A percentile compares a stretch with the other conserved stretches of the same genome.
Evolutionary conservation across 37 sponge, comb jelly and placozoan species (phyloP).

Genomic region (Eunapius fragilis): DNA sequence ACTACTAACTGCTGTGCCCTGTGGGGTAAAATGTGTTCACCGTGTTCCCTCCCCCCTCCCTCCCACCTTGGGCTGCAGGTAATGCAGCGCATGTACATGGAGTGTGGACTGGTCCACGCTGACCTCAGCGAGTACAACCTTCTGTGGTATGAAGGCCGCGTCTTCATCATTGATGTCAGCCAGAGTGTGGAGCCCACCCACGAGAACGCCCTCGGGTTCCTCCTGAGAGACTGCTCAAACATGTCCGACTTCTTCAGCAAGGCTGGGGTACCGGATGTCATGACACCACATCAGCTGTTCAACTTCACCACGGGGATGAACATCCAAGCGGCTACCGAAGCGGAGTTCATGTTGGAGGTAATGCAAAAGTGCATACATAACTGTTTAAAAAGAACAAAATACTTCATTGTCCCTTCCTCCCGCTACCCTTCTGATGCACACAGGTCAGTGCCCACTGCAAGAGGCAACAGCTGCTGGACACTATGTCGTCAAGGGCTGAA

Average conservation of each 20-base stretch:
- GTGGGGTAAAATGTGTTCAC: neutral
- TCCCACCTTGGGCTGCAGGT: slow-evolving; percentile 22
- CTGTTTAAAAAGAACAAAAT: too few relatives aligned
- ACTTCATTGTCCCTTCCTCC: too few relatives aligned
- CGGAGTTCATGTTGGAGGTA: slow-evolving; percentile 48
- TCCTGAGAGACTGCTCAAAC: slow-evolving; percentile 87
- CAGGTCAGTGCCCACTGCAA: slow-evolving; percentile 43
- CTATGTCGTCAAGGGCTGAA: slow-evolving; percentile 32
- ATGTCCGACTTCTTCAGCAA: slow-evolving; percentile 78
- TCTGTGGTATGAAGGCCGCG: slow-evolving; percentile 83
- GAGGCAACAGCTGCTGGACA: slow-evolving; percentile 20
- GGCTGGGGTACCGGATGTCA: slow-evolving; percentile 41
- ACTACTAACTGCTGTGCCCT: too few relatives aligned
- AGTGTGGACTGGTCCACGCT: slow-evolving; percentile 87
- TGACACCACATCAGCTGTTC: slow-evolving; percentile 71
- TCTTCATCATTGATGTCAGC: slow-evolving; percentile 94
- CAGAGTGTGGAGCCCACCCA: slow-evolving; percentile 96
- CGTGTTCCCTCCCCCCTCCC: too few relatives aligned
- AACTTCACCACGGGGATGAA: slow-evolving; percentile 64
- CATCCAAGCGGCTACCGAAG: slow-evolving; percentile 41
- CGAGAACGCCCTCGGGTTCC: slow-evolving; percentile 86
- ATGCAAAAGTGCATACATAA: neutral
- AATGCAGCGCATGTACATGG: slow-evolving; percentile 82
- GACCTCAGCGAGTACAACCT: slow-evolving; percentile 97
- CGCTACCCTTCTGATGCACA: too few relatives aligned